Evolutionary conservation across 2,888 invertebrate species (phyloP).

Genomic region (Hypsopygia costalis): DNA sequence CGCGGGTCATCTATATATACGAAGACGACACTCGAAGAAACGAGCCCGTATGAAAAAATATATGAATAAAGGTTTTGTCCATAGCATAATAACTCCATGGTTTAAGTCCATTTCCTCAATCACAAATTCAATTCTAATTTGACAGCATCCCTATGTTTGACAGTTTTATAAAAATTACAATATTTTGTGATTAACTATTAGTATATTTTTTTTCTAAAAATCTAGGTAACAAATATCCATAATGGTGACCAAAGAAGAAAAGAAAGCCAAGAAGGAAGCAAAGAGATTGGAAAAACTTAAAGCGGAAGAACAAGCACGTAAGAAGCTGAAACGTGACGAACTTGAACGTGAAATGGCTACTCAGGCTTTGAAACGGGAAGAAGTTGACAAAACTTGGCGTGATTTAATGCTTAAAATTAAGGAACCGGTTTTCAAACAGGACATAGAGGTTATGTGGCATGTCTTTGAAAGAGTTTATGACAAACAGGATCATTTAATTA

Average conservation of each 20-base stretch:
- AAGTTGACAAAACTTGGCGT: conserved; percentile 56
- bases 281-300: conserved; percentile 50
- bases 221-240: background rate
- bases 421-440: conserved; percentile 59
- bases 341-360: conserved; percentile 56
- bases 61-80: too few species aligned
- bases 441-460: conserved; percentile 64
- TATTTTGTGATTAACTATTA: too few species aligned
- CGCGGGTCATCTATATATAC: too few species aligned
- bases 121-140: too few species aligned
- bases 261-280: conserved; percentile 58
- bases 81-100: too few species aligned
- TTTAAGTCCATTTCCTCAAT: too few species aligned
- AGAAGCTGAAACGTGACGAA: conserved; percentile 47
- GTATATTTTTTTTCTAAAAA: too few species aligned
- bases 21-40: too few species aligned
- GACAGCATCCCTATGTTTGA: too few species aligned
- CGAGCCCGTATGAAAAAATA: too few species aligned
- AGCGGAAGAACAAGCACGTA: conserved; percentile 40
- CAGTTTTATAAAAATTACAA: too few species aligned
- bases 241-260: conserved; percentile 47
- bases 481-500: conserved; percentile 81
- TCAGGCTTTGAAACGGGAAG: conserved; percentile 41
- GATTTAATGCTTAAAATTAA: conserved; percentile 64
- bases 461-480: conserved; percentile 77